Evolutionary conservation across 2,888 invertebrate genomes (phyloP).

Genomic region (Mimumesa dahlbomi): DNA sequence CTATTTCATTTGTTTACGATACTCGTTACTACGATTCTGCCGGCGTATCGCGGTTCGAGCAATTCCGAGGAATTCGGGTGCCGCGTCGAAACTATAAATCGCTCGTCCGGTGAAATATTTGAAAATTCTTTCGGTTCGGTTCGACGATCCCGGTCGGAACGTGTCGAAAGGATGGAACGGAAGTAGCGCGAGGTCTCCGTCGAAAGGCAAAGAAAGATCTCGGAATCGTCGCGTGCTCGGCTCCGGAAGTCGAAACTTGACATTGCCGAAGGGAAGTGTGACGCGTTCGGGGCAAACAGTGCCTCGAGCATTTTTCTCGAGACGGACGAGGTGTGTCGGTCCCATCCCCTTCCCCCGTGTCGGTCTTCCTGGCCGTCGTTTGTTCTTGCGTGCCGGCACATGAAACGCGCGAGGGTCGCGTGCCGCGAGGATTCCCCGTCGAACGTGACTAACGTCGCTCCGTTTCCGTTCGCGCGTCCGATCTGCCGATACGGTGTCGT

Average conservation of each 20-base stretch:
- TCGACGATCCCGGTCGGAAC: too few species aligned
- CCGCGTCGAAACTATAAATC: not conserved
- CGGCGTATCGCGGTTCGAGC: too few species aligned
- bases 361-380: conserved; percentile 8
- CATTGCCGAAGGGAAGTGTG: conserved; percentile 79
- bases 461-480: too few species aligned
- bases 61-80: too few species aligned
- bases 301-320: conserved; percentile 59
- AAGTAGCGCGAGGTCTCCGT: conserved; percentile 42
- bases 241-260: conserved; percentile 79
- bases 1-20: not conserved
- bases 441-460: not conserved
- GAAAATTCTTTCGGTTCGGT: conserved; percentile 6
- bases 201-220: conserved; percentile 39
- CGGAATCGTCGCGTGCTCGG: conserved; percentile 60
- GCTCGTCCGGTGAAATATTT: not conserved
- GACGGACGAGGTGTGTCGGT: conserved; percentile 77
- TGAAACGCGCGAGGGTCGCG: conserved; percentile 58
- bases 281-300: conserved; percentile 76
- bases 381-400: conserved; percentile 24
- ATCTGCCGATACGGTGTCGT: too few species aligned
- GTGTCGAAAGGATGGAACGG: too few species aligned
- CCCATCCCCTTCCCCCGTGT: conserved; percentile 27
- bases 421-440: conserved; percentile 47
- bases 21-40: too few species aligned